Conservation (phyloP, 2,113 vertebrate genomes). For the Lepus europaeus region DNA sequence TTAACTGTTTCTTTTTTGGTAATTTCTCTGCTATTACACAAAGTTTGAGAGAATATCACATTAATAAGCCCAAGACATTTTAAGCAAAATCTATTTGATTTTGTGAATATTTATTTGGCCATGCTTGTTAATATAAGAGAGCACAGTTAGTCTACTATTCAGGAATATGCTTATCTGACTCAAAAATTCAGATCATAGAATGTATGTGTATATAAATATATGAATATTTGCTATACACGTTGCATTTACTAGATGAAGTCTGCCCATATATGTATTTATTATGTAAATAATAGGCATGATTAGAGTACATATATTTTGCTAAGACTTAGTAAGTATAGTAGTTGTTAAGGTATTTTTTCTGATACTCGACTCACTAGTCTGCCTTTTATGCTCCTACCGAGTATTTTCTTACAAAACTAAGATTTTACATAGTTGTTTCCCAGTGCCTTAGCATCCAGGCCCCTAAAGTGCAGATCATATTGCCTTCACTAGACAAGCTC, state of each 20-base stretch:
- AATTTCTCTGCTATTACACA: constrained; percentile 80
- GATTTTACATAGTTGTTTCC: constrained; percentile 81
- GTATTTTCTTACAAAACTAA: constrained; percentile 81
- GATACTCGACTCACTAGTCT: background rate
- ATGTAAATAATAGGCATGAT: background rate
- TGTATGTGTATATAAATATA: background rate
- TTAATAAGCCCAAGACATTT: constrained; percentile 30
- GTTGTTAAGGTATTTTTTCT: constrained; percentile 8
- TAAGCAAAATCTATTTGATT: constrained; percentile 31
- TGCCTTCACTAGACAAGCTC: constrained; percentile 85
- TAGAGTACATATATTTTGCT: background rate
- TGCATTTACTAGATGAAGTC: background rate
- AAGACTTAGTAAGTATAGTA: background rate
- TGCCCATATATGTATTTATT: background rate
- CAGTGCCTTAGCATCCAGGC: constrained; percentile 81
- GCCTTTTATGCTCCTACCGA: constrained; percentile 70
- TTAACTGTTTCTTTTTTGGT: constrained; percentile 89
- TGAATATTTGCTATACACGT: background rate
- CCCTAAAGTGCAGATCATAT: constrained; percentile 84
- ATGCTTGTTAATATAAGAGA: constrained; percentile 4
- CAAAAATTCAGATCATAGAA: background rate
- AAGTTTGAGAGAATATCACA: constrained; percentile 62
- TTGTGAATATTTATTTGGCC: constrained; percentile 38
- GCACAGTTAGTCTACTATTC: background rate
- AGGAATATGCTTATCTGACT: background rate